Evolutionary conservation across 1,140 invertebrate genomes (phyloP).

Genomic region (Drosophila bocqueti): DNA sequence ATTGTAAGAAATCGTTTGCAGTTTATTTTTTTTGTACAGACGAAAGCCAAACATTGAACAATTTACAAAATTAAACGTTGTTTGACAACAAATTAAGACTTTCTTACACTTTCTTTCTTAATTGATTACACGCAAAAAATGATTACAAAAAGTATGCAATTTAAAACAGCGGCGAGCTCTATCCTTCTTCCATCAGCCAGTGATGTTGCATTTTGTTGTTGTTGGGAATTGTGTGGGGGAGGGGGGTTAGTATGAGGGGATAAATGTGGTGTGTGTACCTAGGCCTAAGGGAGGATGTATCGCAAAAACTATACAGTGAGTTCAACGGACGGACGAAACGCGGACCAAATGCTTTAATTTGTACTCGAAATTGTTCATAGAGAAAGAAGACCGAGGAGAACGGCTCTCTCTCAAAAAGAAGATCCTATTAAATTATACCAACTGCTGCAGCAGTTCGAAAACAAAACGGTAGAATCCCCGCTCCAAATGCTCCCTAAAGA

Average conservation of each 20-base stretch:
- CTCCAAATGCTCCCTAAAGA: conserved; percentile 61
- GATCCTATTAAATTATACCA: conserved; percentile 45
- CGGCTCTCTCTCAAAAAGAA: neutral
- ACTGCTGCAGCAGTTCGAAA: conserved; percentile 69
- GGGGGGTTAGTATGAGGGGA: conserved; percentile 17
- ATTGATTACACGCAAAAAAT: conserved; percentile 28
- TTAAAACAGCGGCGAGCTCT: conserved; percentile 68
- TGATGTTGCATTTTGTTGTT: conserved; percentile 62
- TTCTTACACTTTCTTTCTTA: conserved; percentile 12
- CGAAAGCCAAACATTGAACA: conserved; percentile 63
- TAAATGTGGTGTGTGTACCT: conserved; percentile 17
- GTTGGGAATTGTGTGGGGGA: conserved; percentile 27
- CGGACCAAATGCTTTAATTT: conserved; percentile 62
- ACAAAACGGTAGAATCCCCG: conserved; percentile 55
- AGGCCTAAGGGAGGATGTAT: conserved; percentile 8
- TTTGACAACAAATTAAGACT: conserved; percentile 66
- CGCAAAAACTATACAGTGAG: conserved; percentile 15
- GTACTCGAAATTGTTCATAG: conserved; percentile 64
- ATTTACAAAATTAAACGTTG: conserved; percentile 67
- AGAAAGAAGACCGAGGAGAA: conserved; percentile 14
- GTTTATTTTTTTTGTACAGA: conserved; percentile 42
- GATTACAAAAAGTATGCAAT: conserved; percentile 53
- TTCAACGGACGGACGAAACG: conserved; percentile 38
- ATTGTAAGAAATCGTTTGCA: conserved; percentile 56
- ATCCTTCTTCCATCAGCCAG: conserved; percentile 78